phyloP scores from a whole-genome alignment of 2,797 vertebrate species.

The Tenualosa thibaudeaui region DNA sequence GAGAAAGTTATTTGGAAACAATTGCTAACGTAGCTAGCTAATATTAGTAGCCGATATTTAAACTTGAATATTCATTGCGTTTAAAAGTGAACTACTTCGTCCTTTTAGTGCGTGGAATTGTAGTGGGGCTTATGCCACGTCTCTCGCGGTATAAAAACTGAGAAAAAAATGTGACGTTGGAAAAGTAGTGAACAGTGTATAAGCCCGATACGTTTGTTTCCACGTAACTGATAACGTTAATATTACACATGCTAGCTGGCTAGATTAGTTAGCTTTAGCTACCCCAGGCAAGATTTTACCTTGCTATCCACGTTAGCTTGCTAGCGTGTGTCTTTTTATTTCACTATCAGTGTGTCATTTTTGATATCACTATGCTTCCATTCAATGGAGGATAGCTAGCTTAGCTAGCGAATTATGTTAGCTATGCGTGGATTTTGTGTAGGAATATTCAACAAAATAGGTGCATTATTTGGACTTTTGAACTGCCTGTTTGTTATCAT shows the following conservation, averaged over 20 bases:
- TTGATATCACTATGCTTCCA: conserved; percentile 41
- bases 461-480: not conserved
- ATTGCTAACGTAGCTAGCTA: conserved; percentile 16
- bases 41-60: conserved; percentile 35
- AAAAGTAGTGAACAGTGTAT: not conserved
- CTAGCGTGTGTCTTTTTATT: conserved; percentile 48
- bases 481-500: not conserved
- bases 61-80: conserved; percentile 41
- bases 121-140: not conserved
- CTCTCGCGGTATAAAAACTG: not conserved
- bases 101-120: not conserved
- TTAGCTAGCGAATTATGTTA: conserved; percentile 25
- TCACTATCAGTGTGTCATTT: not conserved
- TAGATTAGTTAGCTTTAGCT: conserved; percentile 27
- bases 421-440: not conserved
- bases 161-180: not conserved
- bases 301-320: conserved; percentile 29
- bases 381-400: conserved; percentile 52
- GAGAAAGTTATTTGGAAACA: conserved; percentile 45
- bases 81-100: not conserved
- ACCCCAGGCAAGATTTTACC: not conserved
- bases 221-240: not conserved
- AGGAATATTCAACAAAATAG: not conserved
- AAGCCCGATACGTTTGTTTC: not conserved
- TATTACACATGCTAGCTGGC: conserved; percentile 30